Conservation (phyloP, 2,888 invertebrate species). For the Spodoptera picta region DNA sequence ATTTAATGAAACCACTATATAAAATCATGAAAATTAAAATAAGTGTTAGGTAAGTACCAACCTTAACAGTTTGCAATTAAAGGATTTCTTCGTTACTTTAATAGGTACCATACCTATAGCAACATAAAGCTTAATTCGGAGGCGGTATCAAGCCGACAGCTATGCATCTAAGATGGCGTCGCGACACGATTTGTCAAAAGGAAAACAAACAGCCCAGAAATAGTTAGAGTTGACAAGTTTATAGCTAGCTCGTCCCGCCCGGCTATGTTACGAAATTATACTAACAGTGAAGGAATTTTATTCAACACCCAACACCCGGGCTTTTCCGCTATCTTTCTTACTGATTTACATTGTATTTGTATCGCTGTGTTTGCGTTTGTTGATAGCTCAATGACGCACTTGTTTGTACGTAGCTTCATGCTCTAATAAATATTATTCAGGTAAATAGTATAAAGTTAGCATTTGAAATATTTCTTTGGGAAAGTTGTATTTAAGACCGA, state of each 20-base stretch:
- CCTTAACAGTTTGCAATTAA: background rate
- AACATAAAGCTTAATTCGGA: slow-evolving; percentile 46
- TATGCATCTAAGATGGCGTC: slow-evolving; percentile 80
- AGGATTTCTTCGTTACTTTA: slow-evolving; percentile 26
- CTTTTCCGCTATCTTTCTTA: slow-evolving; percentile 61
- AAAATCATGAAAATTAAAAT: slow-evolving; percentile 4
- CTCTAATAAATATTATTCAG: slow-evolving; percentile 8
- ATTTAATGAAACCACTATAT: background rate
- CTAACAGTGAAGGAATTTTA: slow-evolving; percentile 70
- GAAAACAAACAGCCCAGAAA: slow-evolving; percentile 85
- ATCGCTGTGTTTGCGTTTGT: slow-evolving; percentile 35
- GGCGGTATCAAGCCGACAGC: slow-evolving; percentile 54
- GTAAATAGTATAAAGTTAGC: background rate
- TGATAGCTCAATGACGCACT: slow-evolving; percentile 48
- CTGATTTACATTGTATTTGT: slow-evolving; percentile 63
- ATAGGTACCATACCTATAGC: slow-evolving; percentile 23
- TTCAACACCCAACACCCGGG: slow-evolving; percentile 65
- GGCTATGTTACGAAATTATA: slow-evolving; percentile 71
- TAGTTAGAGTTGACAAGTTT: slow-evolving; percentile 87
- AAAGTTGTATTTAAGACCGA: no score
- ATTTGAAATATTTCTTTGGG: no score
- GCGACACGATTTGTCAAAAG: slow-evolving; percentile 85
- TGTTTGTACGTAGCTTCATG: slow-evolving; percentile 19
- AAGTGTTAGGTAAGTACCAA: background rate
- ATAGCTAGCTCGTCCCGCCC: slow-evolving; percentile 69